Evolutionary conservation across 2,797 vertebrate species (phyloP), one percentile per base, ranked within the genome.

Genomic region (Gobio occitaniae): DNA sequence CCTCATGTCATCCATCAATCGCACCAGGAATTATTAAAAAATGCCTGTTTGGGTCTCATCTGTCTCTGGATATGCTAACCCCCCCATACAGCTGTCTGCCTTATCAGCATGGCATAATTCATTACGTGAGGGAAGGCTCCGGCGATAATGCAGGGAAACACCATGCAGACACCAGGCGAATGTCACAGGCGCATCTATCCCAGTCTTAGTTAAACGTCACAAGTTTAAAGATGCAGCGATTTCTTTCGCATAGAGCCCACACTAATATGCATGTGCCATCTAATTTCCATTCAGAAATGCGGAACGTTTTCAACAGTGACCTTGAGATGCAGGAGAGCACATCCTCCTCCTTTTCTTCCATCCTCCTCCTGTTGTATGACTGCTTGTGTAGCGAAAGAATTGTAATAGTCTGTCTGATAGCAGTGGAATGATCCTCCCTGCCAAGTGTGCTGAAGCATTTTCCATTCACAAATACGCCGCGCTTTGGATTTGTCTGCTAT

Each of bases 401-500:
- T 54, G 44, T 48, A 71, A 61, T 63, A 29, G 25, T 66, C 56
- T 79, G 65, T 82, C 71, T 83, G 77, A 87, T 83, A 87, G 48
- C 83, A 41, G 17, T 72, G 82, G 79, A 84, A 89, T 88, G 85
- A 88, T 78, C 72, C 65, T 38, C 59, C 38, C 75, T 65, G 90
- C 92, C 92, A 92, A 92, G 81, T 89, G 86, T 89, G 89, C 89
- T 89, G 84, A 93, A 93, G 88, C 89, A 86, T 92, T 94, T 95
- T 94, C 93, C 94, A 93, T 94, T 95, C 93, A 93, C 93, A 94
- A 91, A 95, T 94, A 94, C 94, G 93, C 84, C 72, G 91, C 93
- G 90, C 87, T 90, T 88, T 75, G 88, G 89, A 86, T 70, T 86
- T 85, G 63, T 84, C 84, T 63, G 71, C 81, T 47, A 15, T 41